Conservation (phyloP, 1,140 invertebrate species). For the Pseudomyrmex concolor region DNA sequence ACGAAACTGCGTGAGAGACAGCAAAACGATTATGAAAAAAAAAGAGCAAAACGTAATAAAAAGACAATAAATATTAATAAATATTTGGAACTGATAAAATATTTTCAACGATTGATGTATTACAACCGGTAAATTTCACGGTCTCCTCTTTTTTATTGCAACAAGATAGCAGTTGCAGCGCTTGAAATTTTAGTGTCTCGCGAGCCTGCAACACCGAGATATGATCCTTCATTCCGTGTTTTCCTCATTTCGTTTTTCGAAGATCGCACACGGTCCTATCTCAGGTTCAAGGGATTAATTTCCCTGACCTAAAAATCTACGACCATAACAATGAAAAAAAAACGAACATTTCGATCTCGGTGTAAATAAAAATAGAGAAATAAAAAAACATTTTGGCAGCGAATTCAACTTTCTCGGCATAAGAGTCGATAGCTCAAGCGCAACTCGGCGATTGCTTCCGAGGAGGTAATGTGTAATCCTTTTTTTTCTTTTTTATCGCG, state of each 20-base stretch:
- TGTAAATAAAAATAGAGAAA: slow-evolving; percentile 17
- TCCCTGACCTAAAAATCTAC: too few species aligned
- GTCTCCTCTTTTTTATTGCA: too few species aligned
- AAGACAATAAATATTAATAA: not conserved
- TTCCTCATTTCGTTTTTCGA: too few species aligned
- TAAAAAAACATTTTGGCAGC: slow-evolving; percentile 20
- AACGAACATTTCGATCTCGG: not conserved
- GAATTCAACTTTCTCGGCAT: slow-evolving; percentile 1
- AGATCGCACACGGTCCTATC: too few species aligned
- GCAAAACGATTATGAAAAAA: not conserved
- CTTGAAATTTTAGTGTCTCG: too few species aligned
- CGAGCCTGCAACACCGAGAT: too few species aligned
- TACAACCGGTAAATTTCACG: too few species aligned
- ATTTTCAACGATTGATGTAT: not conserved
- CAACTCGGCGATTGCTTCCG: slow-evolving; percentile 56
- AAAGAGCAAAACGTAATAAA: not conserved
- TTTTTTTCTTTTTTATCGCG: slow-evolving; percentile 15
- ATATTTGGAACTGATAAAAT: not conserved
- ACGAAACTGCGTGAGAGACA: slow-evolving; percentile 37
- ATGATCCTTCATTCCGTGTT: too few species aligned
- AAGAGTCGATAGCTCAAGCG: slow-evolving; percentile 43
- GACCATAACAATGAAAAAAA: not conserved
- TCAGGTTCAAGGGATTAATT: too few species aligned
- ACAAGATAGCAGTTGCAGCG: too few species aligned
- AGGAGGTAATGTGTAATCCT: slow-evolving; percentile 41